Evolutionary conservation across 2,888 invertebrate species (phyloP), one percentile per base, ranked within the genome.

Genomic region (Synanthedon myopaeformis): DNA sequence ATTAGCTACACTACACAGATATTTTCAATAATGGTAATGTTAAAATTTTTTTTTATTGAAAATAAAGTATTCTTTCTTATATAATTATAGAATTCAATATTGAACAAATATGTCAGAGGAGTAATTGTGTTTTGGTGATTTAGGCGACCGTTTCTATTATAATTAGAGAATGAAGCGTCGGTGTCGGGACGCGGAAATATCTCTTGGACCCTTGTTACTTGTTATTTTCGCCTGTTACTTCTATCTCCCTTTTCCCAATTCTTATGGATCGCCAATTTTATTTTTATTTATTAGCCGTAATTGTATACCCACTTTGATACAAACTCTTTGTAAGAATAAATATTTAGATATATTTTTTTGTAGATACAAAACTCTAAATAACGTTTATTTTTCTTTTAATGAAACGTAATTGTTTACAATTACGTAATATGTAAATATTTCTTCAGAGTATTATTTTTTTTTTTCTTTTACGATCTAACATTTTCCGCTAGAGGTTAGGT

Each of bases 161-260:
- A 49, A 49, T 49, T 49, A 49, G 49, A 19, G 49, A 12, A 17
- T 17, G 49, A 23, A 49, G 11, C 19, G 49, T 17, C 17, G 35
- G 35, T 35, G 12, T 49, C 17, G 12, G 23, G 49, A 14, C 23
- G 49, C 49, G 49, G 17, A 49, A 49, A 49, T 49, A 49, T 49
- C 49, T 53, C 50, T 53, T 13, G 51, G 52, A 51, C 42, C 54
- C 53, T 51, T 51, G 53, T 53, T 53, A 61, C 59, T 63, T 57
- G 53, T 53, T 53, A 61, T 58, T 63, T 57, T 60, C 56, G 54
- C 54, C 56, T 55, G 59, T 59, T 58, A 60, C 60, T 59, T 65
- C 59, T 59, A 56, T 57, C 57, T 53, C 52, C 35, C 55, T 49
- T 54, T 56, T 55, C 53, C 56, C 45, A 45, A 45, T 45, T 45